Conservation (phyloP, 2,888 invertebrate species). For the Prenolepis imparis region DNA sequence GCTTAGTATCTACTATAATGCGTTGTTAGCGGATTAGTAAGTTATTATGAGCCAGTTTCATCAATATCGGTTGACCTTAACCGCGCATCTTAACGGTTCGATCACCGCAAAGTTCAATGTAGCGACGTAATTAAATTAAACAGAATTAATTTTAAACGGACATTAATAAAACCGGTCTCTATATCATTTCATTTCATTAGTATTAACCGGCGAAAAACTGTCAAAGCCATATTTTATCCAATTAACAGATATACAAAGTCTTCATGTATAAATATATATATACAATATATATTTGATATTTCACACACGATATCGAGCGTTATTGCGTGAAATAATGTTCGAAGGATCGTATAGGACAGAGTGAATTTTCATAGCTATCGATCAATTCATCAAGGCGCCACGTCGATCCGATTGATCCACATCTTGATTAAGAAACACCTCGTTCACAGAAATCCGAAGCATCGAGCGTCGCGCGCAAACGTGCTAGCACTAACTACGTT, state of each 20-base stretch:
- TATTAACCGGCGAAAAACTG: neutral
- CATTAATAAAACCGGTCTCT: neutral
- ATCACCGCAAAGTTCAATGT: neutral
- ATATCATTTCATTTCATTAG: neutral
- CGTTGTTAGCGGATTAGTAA: slow-evolving; percentile 37
- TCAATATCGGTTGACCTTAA: slow-evolving; percentile 12
- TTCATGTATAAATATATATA: too few relatives aligned
- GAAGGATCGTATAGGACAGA: neutral
- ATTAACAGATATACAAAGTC: neutral
- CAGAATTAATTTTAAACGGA: neutral
- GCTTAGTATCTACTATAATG: slow-evolving; percentile 30
- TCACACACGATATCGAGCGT: neutral
- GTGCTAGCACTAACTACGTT: slow-evolving; percentile 40
- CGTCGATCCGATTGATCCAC: slow-evolving; percentile 48
- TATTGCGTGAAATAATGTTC: neutral
- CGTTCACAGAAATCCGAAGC: slow-evolving; percentile 47
- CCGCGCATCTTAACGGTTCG: slow-evolving; percentile 1
- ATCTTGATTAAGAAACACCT: slow-evolving; percentile 20
- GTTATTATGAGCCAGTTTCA: slow-evolving; percentile 21
- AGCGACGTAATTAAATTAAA: neutral
- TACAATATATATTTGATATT: slow-evolving; percentile 29
- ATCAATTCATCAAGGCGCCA: slow-evolving; percentile 32
- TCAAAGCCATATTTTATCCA: slow-evolving; percentile 4
- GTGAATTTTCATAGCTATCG: neutral
- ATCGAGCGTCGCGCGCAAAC: slow-evolving; percentile 72